Base-by-base conservation (phyloP, 2,797 vertebrate species). In the Ctenopoma kingsleyae region DNA sequence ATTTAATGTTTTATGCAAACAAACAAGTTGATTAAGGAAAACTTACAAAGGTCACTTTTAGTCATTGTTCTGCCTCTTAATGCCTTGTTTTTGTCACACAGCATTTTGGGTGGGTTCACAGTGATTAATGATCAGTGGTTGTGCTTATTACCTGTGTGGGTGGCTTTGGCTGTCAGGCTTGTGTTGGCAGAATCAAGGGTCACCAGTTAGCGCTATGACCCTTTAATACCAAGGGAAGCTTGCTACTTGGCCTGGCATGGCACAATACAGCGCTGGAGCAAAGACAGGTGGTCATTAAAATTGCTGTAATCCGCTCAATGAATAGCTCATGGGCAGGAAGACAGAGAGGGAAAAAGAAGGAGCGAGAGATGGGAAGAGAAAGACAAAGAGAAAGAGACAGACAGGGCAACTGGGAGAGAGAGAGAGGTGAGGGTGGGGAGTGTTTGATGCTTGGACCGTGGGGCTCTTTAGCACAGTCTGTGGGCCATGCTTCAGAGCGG, bases 271-370 rank as follows among this genome's bases (percentile, higher is more conserved):
- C 81, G 79, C 56, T 61, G 83, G 79, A 91, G 85, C 86, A 82
- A 85, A 90, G 86, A 95, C 95, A 95, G 95, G 95, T 94, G 95
- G 94, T 92, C 89, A 92, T 93, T 94, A 94, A 95, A 93, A 84
- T 75, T 80, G 82, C 89, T 93, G 91, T 94, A 95, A 95, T 94
- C 92, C 91, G 86, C 77, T 88, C 84, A 56, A 88, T 93, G 92
- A 95, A 89, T 92, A 92, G 91, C 89, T 89, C 91, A 85, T 80
- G 84, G 87, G 80, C 91, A 89, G 74, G 63, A 79, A 66, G 80
- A 84, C 70, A 52, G 74, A 65, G 58, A 58, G 74, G 70, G 59
- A 30, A 56, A 74, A 67, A 5, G 47, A 82, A 63, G 52, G 76
- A 74, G 73, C 44, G 53, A 70, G 67, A 53, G 67, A 81, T 71